Base-by-base conservation (phyloP, 2,113 vertebrate genomes). In the Romanogobio albipinnatus region DNA sequence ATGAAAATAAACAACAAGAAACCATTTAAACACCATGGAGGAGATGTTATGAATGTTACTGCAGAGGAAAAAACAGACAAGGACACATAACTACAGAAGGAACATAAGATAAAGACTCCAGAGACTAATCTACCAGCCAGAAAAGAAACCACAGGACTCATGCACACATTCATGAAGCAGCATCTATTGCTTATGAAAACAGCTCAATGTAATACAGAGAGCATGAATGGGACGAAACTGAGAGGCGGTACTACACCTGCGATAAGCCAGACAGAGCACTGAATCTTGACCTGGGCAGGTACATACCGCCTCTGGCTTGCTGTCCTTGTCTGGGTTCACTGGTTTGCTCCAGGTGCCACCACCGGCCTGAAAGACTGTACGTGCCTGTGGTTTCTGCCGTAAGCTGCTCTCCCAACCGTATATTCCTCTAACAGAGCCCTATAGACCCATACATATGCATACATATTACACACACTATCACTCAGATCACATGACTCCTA, bases 281-380 rank as follows among this genome's bases (percentile, higher is more conserved):
- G 53, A 68, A 43, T 22, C 76, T 71, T 33, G 14, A 36, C 56
- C 39, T 74, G 33, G 80, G 33, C 24, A 53, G 83, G 61, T 88
- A 94, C 93, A 85, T 94, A 94, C 93, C 93, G 76, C 86, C 86
- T 92, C 91, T 36, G 90, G 61, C 61, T 76, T 64, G 76, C 61
- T 62, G 86, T 91, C 88, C 86, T 88, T 87, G 85, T 89, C 88
- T 81, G 81, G 75, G 84, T 3, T 85, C 80, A 79, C 1, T 68
- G 90, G 88, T 78, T 90, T 89, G 86, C 73, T 85, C 92, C 93
- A 90, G 87, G 86, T 86, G 76, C 75, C 87, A 62, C 64, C 84
- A 86, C 93, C 94, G 85, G 93, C 94, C 93, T 95, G 94, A 93
- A 92, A 95, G 87, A 94, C 49, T 75, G 90, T 89, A 33, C 94